These are phyloP conservation scores for Sepiola atlantica DNA, from an alignment of 2,888 invertebrate genomes.

Conservation along the genomic window DNA sequence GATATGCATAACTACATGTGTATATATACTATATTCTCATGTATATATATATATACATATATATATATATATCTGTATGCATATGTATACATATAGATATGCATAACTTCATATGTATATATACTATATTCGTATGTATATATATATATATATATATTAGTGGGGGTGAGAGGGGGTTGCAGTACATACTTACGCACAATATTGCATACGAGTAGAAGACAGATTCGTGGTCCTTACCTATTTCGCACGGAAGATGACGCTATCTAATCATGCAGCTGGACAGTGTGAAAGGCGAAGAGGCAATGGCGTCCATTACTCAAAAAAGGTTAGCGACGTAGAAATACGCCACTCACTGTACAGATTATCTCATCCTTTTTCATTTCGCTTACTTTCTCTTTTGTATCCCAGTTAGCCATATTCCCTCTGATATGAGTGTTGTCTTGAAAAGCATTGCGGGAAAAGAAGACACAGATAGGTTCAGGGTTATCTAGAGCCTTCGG, in stretches of 20 bases:
- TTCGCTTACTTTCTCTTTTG: not conserved
- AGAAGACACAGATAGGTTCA: not conserved
- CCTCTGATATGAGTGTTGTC: not conserved
- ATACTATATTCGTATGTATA: not conserved
- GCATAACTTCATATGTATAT: not conserved
- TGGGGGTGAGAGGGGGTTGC: no score
- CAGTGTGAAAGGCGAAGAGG: not conserved
- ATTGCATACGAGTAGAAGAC: no score
- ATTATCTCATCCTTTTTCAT: not conserved
- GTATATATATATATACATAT: not conserved
- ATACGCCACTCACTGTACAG: not conserved
- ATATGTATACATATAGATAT: not conserved
- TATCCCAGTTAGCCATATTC: not conserved
- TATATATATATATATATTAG: not conserved
- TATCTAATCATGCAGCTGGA: not conserved
- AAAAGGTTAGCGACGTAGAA: not conserved
- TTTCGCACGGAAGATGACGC: not conserved
- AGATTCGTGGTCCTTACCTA: no score
- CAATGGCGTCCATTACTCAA: not conserved
- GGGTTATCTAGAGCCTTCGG: not conserved
- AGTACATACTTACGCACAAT: not conserved
- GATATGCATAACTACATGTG: no score
- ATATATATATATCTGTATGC: not conserved
- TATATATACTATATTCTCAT: not conserved
- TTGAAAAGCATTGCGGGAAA: not conserved